These are phyloP conservation scores for Cliona cf. orientalis DNA, from an alignment of 37 sponge, comb jelly and placozoan species.

Conservation along the genomic window DNA sequence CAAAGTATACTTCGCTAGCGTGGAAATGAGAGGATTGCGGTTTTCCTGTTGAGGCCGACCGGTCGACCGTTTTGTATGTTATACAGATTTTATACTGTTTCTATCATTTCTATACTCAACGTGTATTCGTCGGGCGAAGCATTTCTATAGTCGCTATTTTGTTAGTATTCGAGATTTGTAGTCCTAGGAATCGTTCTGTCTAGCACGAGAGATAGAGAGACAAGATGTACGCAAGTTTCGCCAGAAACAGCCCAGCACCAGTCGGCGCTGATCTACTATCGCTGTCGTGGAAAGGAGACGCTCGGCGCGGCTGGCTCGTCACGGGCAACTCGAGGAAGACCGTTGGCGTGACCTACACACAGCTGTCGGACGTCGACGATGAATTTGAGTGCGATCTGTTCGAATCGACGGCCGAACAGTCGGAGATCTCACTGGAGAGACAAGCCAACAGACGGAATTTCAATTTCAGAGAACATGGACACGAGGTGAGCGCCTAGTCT, in stretches of 20 bases:
- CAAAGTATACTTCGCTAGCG: too few species aligned
- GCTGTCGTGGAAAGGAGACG: slow-evolving; percentile 84
- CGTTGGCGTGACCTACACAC: slow-evolving; percentile 86
- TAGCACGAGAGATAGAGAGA: background rate
- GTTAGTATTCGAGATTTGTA: too few species aligned
- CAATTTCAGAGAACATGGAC: slow-evolving; percentile 90
- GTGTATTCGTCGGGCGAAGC: too few species aligned
- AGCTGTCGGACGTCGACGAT: slow-evolving; percentile 45
- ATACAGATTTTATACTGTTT: too few species aligned
- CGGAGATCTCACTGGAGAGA: slow-evolving; percentile 40
- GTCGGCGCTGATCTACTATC: slow-evolving; percentile 55
- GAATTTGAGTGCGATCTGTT: slow-evolving; percentile 13
- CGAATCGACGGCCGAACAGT: background rate
- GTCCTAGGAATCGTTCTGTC: too few species aligned
- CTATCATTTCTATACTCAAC: too few species aligned
- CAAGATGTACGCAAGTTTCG: slow-evolving; percentile 76
- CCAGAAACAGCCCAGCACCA: slow-evolving; percentile 42
- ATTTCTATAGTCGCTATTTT: too few species aligned
- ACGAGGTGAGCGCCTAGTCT: slow-evolving; percentile 87
- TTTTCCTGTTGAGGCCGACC: too few species aligned
- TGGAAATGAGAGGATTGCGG: too few species aligned
- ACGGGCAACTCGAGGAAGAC: slow-evolving; percentile 76
- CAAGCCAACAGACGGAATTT: slow-evolving; percentile 85
- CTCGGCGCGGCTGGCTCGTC: slow-evolving; percentile 76
- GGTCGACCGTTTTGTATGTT: too few species aligned